Conservation (phyloP, 2,113 vertebrate species). For the Phaethornis superciliosus region DNA sequence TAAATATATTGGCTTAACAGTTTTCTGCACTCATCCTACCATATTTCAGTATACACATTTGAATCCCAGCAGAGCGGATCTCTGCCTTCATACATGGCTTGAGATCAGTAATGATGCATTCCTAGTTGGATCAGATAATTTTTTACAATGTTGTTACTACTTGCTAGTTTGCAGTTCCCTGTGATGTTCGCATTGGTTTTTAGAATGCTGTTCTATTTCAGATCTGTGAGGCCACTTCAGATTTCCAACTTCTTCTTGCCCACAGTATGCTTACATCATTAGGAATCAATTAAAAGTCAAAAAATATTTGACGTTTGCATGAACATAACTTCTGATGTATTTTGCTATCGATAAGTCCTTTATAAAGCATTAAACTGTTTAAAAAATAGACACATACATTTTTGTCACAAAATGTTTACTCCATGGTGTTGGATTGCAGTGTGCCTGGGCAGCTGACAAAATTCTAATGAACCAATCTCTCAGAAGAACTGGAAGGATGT, state of each 20-base stretch:
- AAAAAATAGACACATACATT: neutral
- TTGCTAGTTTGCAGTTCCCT: neutral
- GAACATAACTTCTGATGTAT: neutral
- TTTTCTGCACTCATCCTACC: neutral
- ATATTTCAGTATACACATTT: neutral
- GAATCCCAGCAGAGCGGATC: neutral
- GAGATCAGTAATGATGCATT: neutral
- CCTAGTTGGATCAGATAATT: neutral
- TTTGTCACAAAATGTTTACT: neutral
- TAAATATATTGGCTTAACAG: neutral
- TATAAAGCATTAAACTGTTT: neutral
- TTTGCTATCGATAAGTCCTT: neutral
- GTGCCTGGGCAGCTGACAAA: neutral
- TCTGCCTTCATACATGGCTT: neutral
- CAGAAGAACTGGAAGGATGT: constrained; percentile 17
- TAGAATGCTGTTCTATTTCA: neutral
- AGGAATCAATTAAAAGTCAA: neutral
- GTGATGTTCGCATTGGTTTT: neutral
- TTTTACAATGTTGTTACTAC: neutral
- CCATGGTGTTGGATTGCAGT: neutral
- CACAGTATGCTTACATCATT: neutral
- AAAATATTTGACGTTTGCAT: neutral
- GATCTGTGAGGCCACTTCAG: neutral
- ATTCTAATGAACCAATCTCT: neutral
- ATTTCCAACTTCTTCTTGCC: neutral